A percentile compares a stretch with the other conserved stretches of the same genome.
Conservation (phyloP, 1,140 invertebrate species). For the Pseudoatta argentina region DNA sequence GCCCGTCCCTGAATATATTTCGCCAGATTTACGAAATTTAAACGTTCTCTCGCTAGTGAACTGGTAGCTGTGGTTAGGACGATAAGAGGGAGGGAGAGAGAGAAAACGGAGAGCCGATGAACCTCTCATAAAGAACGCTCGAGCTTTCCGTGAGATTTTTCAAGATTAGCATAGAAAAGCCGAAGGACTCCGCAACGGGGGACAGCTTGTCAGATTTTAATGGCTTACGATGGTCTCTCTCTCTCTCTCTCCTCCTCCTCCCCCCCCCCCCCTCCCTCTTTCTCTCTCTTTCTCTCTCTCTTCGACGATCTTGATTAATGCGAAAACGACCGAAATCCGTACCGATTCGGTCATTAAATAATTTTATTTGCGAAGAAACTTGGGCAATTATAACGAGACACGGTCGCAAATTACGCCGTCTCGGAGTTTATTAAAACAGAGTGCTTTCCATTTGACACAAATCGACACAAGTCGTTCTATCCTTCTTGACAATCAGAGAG, state of each 20-base stretch:
- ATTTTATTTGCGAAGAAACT: neutral
- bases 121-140: slow-evolving; percentile 47
- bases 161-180: slow-evolving; percentile 62
- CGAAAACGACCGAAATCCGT: neutral
- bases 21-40: slow-evolving; percentile 70
- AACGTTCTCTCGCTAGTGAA: neutral
- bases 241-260: too few species aligned
- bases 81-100: too few species aligned
- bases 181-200: slow-evolving; percentile 36
- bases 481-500: too few species aligned
- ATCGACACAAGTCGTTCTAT: too few species aligned
- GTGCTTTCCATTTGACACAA: too few species aligned
- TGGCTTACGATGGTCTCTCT: neutral
- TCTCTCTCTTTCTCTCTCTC: too few species aligned
- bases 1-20: slow-evolving; percentile 66
- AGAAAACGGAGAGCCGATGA: slow-evolving; percentile 43
- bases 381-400: neutral
- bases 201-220: slow-evolving; percentile 63
- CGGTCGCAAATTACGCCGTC: neutral
- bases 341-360: neutral
- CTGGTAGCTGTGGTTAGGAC: neutral
- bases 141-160: slow-evolving; percentile 58
- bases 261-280: too few species aligned
- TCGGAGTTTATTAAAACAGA: neutral
- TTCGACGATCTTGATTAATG: neutral